Base-by-base conservation (phyloP, 1,140 invertebrate genomes). In the Eriosoma lanigerum region DNA sequence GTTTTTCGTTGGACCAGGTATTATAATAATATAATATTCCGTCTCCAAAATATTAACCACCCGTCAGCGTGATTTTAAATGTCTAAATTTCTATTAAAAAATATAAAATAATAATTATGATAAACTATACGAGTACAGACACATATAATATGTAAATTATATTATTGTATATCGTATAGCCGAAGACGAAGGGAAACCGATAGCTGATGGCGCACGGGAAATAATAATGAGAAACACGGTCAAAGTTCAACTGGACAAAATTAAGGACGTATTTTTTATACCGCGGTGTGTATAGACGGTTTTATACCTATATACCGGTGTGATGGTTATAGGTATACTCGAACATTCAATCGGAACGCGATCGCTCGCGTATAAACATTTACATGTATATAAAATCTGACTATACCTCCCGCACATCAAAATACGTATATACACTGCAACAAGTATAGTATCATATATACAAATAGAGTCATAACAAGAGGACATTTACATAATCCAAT, bases 401-500 rank as follows among this genome's bases (percentile, higher is more conserved):
- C n/a, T n/a, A n/a, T n/a, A n/a, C 60, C 26, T 21, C 26, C 21
- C 60, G n/a, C n/a, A 6, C 3, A 38, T 38, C 32, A 38, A 38
- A 38, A 4, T 8, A 38, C 8, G 32, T 38, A 38, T 38, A 38
- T 38, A 38, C 15, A 10, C 4, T 52, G 52, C 15, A 29, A 44
- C 8, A 66, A 4, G 8, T 66, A 32, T 44, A n/a, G 21, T 62
- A 78, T 52, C 46, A 17, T 62, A 17, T 62, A 38, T 38, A 78
- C 54, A 62, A 78, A 78, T 78, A 78, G 56, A 78, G 75, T 62
- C 75, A 48, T 78, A 78, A 60, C 75, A 62, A 78, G 21, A 78
- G 75, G 56, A 21, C 56, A 78, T 78, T 78, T 60, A 78, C 75
- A 78, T 78, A 78, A 78, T 62, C 52, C 75, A 78, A 60, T 78